Base-by-base conservation (phyloP, 2,888 invertebrate species). In the Antheraea yamamai region DNA sequence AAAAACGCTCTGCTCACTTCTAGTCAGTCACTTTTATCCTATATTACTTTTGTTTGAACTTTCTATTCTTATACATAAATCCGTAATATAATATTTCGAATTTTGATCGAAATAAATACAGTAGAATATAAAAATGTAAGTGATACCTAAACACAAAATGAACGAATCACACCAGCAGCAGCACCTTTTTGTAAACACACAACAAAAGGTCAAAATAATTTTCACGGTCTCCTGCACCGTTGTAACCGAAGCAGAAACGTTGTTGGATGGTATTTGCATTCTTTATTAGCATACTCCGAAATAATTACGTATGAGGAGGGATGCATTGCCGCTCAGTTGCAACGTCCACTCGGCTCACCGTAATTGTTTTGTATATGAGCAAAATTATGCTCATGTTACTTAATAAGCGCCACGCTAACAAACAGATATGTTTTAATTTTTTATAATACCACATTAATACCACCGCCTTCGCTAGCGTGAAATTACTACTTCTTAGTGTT, bases 261-360 rank as follows among this genome's bases (percentile, higher is more conserved):
- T 84, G 81, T 82, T 79, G 84, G 84, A 76, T 83, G 85, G 85
- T 90, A 92, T 94, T 94, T 93, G 91, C 93, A 92, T 91, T 90
- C 83, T 85, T 88, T 88, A 93, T 93, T 93, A 90, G 87, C 91
- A 91, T 92, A 89, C 88, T 84, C 87, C 80, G 88, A 86, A 89
- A 92, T 94, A 93, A 94, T 93, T 93, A 91, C 88, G 86, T 91
- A 86, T 90, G 92, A 91, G 89, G 91, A 88, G 86, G 85, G 84
- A 80, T 84, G 87, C 85, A 84, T 82, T 82, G 82, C 81, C 79
- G 82, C 82, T 82, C 84, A 79, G 84, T 86, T 85, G 87, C 82
- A 80, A 81, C 81, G 78, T 83, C 82, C 83, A 82, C 80, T 83
- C 82, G 83, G 84, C 86, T 81, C 83, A 78, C 81, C 83, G 85